Percentiles rank a stretch among this genome's conserved stretches.
These are phyloP conservation scores for Pandemis corylana DNA, from an alignment of 2,888 invertebrate species.

Conservation along the genomic window DNA sequence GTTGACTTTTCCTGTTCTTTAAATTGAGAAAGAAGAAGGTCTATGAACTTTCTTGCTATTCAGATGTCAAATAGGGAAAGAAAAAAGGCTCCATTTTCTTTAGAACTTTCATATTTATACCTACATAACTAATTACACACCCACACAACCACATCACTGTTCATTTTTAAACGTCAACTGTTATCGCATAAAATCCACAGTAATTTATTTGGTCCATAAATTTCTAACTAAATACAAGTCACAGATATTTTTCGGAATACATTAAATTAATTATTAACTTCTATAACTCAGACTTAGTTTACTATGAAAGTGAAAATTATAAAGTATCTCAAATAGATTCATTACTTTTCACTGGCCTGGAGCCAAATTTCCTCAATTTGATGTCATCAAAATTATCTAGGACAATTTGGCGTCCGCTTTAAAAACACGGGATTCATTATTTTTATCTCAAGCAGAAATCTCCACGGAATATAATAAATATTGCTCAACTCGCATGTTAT, in stretches of 20 bases:
- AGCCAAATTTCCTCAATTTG: constrained; percentile 74
- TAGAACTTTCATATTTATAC: not conserved
- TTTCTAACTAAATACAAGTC: constrained; percentile 17
- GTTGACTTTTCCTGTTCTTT: too few species aligned
- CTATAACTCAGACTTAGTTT: constrained; percentile 26
- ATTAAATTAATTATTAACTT: constrained; percentile 31
- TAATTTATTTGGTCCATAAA: not conserved
- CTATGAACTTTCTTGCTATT: too few species aligned
- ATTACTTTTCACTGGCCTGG: constrained; percentile 68
- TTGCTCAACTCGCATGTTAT: constrained; percentile 60
- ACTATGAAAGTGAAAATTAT: constrained; percentile 48
- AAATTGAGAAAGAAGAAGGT: too few species aligned
- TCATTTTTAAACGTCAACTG: not conserved
- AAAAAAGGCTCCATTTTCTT: too few species aligned
- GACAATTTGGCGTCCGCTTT: constrained; percentile 79
- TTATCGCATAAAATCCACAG: not conserved
- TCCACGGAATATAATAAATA: constrained; percentile 61
- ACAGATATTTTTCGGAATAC: constrained; percentile 12
- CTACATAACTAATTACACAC: not conserved
- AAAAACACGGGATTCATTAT: constrained; percentile 74
- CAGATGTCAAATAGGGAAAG: too few species aligned
- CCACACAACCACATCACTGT: not conserved
- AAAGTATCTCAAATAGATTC: constrained; percentile 64
- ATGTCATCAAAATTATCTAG: constrained; percentile 80
- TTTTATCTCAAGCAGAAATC: constrained; percentile 73